Conservation (phyloP, 2,113 vertebrate genomes). For the Scortum barcoo region DNA sequence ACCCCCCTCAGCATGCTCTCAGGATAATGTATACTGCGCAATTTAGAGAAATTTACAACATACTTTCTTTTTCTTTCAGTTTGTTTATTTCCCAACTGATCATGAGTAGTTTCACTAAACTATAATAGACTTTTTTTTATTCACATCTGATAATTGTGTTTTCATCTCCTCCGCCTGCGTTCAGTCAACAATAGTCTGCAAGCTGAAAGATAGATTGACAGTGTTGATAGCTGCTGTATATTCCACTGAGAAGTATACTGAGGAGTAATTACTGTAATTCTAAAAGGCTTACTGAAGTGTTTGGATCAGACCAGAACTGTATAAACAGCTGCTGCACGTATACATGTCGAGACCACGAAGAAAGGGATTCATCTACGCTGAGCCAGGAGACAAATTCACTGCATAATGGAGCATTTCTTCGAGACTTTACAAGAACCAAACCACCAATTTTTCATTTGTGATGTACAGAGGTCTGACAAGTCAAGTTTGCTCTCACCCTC, state of each 20-base stretch:
- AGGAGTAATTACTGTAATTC: slow-evolving; percentile 66
- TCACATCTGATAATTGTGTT: slow-evolving; percentile 33
- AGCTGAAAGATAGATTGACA: slow-evolving; percentile 48
- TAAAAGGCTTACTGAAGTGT: slow-evolving; percentile 50
- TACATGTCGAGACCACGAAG: slow-evolving; percentile 11
- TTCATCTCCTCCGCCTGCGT: slow-evolving; percentile 1
- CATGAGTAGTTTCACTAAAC: not conserved
- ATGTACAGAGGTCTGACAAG: slow-evolving; percentile 46
- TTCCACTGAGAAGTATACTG: slow-evolving; percentile 43
- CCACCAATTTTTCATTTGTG: slow-evolving; percentile 60
- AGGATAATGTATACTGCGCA: slow-evolving; percentile 34
- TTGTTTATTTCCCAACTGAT: not conserved
- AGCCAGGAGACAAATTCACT: slow-evolving; percentile 45
- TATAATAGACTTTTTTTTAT: not conserved
- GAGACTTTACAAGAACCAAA: slow-evolving; percentile 46
- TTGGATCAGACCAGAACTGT: slow-evolving; percentile 45
- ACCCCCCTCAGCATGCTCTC: slow-evolving; percentile 5
- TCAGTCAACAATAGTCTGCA: slow-evolving; percentile 39
- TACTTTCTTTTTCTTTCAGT: not conserved
- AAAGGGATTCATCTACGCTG: slow-evolving; percentile 12
- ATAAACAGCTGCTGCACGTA: slow-evolving; percentile 41
- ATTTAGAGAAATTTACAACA: slow-evolving; percentile 7
- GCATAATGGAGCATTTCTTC: slow-evolving; percentile 52
- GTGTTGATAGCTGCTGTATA: slow-evolving; percentile 54
- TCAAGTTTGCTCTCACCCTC: slow-evolving; percentile 18